A percentile compares a stretch with the other conserved stretches of the same genome.
Conservation (phyloP, 2,797 vertebrate genomes). For the Argyrosomus regius region DNA sequence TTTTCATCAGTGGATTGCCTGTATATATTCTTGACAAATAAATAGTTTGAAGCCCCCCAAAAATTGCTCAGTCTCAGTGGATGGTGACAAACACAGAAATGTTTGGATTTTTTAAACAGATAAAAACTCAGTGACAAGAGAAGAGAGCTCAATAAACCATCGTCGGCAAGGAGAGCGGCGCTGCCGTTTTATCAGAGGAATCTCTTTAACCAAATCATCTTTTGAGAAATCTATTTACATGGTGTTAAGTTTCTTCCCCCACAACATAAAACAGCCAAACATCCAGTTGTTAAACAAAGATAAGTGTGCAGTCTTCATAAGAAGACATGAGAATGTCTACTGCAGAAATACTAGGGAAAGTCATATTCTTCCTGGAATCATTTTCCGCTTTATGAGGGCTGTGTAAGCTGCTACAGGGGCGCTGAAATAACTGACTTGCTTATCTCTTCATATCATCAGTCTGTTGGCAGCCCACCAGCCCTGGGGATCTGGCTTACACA, state of each 20-base stretch:
- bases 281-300: conserved; percentile 35
- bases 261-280: conserved; percentile 26
- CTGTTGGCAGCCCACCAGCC: conserved; percentile 64
- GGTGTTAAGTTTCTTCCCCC: conserved; percentile 19
- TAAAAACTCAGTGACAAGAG: conserved; percentile 32
- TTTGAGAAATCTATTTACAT: conserved; percentile 31
- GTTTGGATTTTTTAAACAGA: conserved; percentile 20
- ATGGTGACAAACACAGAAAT: background rate
- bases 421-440: conserved; percentile 69
- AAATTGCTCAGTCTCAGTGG: background rate
- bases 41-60: background rate
- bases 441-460: conserved; percentile 79
- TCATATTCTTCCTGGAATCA: conserved; percentile 45
- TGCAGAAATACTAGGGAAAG: conserved; percentile 30
- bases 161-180: conserved; percentile 25
- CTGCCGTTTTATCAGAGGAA: conserved; percentile 32
- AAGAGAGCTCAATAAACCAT: conserved; percentile 21
- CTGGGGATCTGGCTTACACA: conserved; percentile 72
- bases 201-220: conserved; percentile 20
- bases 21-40: background rate
- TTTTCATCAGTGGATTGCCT: background rate
- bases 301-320: conserved; percentile 17
- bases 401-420: conserved; percentile 51
- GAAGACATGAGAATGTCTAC: background rate
- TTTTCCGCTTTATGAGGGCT: conserved; percentile 51